Evolutionary conservation across 2,888 invertebrate genomes (phyloP), one percentile per base, ranked within the genome.

Genomic region (Caenorhabditis sulstoni): DNA sequence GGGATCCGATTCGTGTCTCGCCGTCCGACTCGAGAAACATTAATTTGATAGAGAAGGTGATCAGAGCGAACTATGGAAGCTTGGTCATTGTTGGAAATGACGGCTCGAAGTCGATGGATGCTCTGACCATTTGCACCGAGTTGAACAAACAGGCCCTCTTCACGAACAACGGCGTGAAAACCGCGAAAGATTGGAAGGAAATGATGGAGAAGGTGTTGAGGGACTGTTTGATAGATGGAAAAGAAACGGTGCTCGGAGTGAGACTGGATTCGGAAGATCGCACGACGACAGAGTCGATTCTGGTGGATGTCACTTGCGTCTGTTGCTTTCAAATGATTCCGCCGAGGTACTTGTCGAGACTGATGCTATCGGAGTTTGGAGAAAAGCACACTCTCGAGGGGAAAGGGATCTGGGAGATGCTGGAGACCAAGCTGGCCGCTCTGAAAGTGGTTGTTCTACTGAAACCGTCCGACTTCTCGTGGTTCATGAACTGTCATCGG

Each of bases 361-460:
- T 79, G 11, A 50, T 82, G 37, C 45, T 82, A 1, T 82, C 80
- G 2, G 78, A 82, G 59, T 79, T 79, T 44, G 66, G 79, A 45
- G 79, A 79, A 18, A 79, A 79, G 14, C 79, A 79, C 35, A 79
- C 79, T 11, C 22, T 79, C 14, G 79, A 79, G 70, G 79, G 79
- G 44, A 79, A 79, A 49, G 74, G 79, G 23, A 79, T 79, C 5
- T 79, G 79, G 79, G 74, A 73, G 37, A 59, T 59, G 29, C 4
- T 79, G 9, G 68, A 65, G 16, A 22, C 44, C 1, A 79, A 74
- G 20, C n/a, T 74, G 14, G 45, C 64, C 0, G 53, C 62, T 20
- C 11, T 79, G 14, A 73, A 68, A 49, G 9, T 79, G 4, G 58
- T 49, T 1, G 2, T 79, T 0, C 18, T 74, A 4, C 9, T 68